Evolutionary conservation across 2,113 vertebrate species (phyloP).

Genomic region (Tachysurus fulvidraco): DNA sequence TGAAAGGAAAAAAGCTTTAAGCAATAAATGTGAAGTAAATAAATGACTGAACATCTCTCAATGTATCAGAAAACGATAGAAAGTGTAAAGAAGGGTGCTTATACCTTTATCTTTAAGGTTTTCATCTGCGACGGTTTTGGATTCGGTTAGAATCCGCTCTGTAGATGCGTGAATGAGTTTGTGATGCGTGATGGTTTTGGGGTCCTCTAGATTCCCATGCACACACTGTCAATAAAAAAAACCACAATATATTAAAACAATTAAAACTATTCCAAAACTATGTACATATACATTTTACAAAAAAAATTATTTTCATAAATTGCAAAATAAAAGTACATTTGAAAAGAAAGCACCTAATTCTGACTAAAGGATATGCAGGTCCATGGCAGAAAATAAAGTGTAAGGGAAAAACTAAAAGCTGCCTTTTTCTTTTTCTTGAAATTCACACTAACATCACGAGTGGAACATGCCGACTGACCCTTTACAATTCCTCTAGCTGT

Average conservation of each 20-base stretch:
- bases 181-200: slow-evolving; percentile 90
- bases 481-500: not conserved
- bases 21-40: not conserved
- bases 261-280: not conserved
- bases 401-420: not conserved
- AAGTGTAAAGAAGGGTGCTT: not conserved
- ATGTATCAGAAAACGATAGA: not conserved
- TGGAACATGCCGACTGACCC: not conserved
- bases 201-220: slow-evolving; percentile 90
- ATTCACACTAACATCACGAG: not conserved
- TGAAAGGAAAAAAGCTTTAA: not conserved
- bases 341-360: not conserved
- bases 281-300: not conserved
- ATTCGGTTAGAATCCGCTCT: slow-evolving; percentile 87
- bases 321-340: not conserved
- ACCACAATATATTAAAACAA: slow-evolving; percentile 12
- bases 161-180: slow-evolving; percentile 91
- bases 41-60: not conserved
- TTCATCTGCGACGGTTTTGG: slow-evolving; percentile 88
- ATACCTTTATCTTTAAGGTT: slow-evolving; percentile 91
- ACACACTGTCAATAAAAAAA: slow-evolving; percentile 72
- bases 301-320: not conserved
- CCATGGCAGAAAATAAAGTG: not conserved
- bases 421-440: not conserved
- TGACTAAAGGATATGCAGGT: not conserved